Base-by-base conservation (phyloP, 2,888 invertebrate genomes). In the Agrypnus murinus region DNA sequence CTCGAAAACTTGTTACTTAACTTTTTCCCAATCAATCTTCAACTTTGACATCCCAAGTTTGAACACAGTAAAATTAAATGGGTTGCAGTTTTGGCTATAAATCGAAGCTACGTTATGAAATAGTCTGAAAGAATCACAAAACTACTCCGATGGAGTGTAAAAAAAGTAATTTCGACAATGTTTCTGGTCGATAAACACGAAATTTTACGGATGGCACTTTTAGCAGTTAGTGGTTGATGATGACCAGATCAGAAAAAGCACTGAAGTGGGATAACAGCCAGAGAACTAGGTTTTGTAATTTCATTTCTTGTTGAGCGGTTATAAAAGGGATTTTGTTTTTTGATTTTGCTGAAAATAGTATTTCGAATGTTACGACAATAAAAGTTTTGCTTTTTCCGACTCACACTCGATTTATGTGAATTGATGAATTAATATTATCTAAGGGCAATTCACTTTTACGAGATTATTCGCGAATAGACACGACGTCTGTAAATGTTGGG, bases 1-100 rank as follows among this genome's bases (percentile, higher is more conserved):
- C 19, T 1, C 9, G n/a, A 31, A 31, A 50, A 50, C 50, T 32
- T 50, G 32, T 12, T 50, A 12, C 50, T 50, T 25, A 32, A 32
- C 50, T 50, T 50, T 50, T 50, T 19, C 31, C 50, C 12, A 50
- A 50, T 50, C 50, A 50, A 50, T 50, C 50, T 50, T 31, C 10
- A 50, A 50, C 50, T 50, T 50, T 50, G 50, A 50, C 50, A 12
- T 31, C n/a, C 31, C 7, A 31, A 32, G 12, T 10, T 7, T 14
- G 25, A 31, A 19, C 50, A 50, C 15, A 14, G 43, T 14, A 43
- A 43, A 43, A 43, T 43, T 43, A 43, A 38, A 12, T 12, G 7
- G 6, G 3, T 5, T 25, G 25, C 25, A 25, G 3, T 25, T 25
- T 25, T 1, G 15, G 43, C 4, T 14, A 14, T 15, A 43, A 43